Conservation (phyloP, 92 coral and sea anemone genomes). For the Muricea muricata region DNA sequence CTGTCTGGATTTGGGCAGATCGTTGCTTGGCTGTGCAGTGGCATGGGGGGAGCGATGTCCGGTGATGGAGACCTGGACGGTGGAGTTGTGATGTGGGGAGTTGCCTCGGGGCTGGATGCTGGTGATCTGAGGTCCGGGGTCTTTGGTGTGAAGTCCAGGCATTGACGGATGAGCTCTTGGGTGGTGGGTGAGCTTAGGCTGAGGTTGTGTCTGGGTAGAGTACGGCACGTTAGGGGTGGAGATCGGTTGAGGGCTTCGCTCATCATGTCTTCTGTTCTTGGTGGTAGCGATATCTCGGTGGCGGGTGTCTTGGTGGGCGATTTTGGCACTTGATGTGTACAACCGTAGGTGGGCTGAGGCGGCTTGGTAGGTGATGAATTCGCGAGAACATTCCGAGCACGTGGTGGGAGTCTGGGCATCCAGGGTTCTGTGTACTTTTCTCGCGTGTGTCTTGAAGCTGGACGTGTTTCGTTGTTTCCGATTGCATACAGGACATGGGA, state of each 20-base stretch:
- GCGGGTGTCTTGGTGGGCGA: not conserved
- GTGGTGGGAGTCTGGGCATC: conserved; percentile 1
- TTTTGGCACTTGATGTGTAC: too few species aligned
- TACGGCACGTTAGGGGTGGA: not conserved
- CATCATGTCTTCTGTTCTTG: not conserved
- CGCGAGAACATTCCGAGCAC: not conserved
- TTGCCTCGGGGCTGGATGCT: too few species aligned
- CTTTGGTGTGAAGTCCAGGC: conserved; percentile 1
- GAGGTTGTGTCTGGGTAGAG: not conserved
- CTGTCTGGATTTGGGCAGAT: conserved; percentile 18
- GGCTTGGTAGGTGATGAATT: not conserved
- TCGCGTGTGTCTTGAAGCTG: not conserved
- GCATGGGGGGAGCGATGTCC: conserved; percentile 28
- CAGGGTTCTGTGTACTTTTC: not conserved
- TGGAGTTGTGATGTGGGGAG: too few species aligned
- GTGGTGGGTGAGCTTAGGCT: conserved; percentile 40
- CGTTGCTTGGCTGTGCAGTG: conserved; percentile 5
- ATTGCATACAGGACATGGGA: not conserved
- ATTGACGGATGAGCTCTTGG: conserved; percentile 25
- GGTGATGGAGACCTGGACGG: conserved; percentile 8
- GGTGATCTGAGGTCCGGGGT: too few species aligned
- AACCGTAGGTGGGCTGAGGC: not conserved
- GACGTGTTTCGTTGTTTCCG: not conserved
- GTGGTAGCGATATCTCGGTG: not conserved
- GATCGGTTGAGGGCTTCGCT: not conserved